phyloP scores from a whole-genome alignment of 2,888 invertebrate genomes.

The Macrophya alboannulata region DNA sequence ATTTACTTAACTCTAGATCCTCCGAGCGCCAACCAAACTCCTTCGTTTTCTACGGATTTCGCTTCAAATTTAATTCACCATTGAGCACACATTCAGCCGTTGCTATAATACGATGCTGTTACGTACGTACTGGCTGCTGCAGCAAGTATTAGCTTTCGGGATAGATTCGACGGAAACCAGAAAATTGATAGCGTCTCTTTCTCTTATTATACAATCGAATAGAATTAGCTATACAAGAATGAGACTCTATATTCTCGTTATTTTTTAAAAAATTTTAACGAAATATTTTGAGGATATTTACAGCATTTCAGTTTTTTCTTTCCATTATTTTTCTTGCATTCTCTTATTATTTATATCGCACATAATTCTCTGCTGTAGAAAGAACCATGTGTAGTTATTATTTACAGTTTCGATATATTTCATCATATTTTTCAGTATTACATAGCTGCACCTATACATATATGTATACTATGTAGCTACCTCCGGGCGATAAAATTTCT shows the following conservation, averaged over 20 bases:
- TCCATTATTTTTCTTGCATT: not conserved
- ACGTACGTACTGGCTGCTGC: not conserved
- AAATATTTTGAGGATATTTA: not conserved
- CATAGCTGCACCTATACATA: not conserved
- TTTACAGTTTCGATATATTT: not conserved
- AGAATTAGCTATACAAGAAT: not conserved
- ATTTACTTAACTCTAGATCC: slow-evolving; percentile 50
- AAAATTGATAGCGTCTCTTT: slow-evolving; percentile 1
- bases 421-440: not conserved
- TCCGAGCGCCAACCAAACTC: slow-evolving; percentile 20
- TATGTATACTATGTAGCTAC: not conserved
- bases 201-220: not conserved
- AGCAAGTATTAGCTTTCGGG: slow-evolving; percentile 15
- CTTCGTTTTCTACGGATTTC: slow-evolving; percentile 48
- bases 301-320: not conserved
- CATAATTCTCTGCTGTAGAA: not conserved
- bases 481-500: slow-evolving; percentile 8
- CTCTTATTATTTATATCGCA: not conserved
- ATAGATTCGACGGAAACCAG: not conserved
- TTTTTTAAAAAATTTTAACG: not conserved
- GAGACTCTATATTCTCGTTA: not conserved
- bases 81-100: slow-evolving; percentile 42
- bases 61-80: slow-evolving; percentile 44
- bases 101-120: not conserved
- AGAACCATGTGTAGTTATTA: not conserved